Base-by-base conservation (phyloP, 1,140 invertebrate genomes). In the Hyles vespertilio region DNA sequence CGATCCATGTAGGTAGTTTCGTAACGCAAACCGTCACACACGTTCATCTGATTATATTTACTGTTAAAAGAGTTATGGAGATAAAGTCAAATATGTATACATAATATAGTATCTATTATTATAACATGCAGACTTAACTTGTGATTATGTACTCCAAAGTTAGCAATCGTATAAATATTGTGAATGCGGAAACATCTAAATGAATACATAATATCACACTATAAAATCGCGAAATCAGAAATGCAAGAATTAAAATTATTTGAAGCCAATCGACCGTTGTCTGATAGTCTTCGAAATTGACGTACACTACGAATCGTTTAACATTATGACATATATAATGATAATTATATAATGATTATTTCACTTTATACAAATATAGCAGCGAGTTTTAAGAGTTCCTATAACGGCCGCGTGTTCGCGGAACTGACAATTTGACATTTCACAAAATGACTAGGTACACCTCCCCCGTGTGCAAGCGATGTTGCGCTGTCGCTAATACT, bases 381-480 rank as follows among this genome's bases (percentile, higher is more conserved):
- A 90, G 89, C 89, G 89, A 90, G 89, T 90, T 89, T 90, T 90
- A 88, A 89, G 89, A 90, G 89, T 90, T 90, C 89, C 89, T 90
- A 89, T 89, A 87, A 84, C 79, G 76, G 89, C 82, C 88, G 85
- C 88, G 74, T 74, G 59, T 69, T 65, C 71, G 78, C 84, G 81
- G 83, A 75, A 79, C 78, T 81, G 84, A 87, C 77, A 79, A 80
- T 79, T 87, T 85, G 84, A 89, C 84, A 84, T 81, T 89, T 88
- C 86, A 88, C 81, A 84, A 89, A 90, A 89, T 90, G 88, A 90
- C 89, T 89, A 90, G 87, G 83, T 89, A 77, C 77, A 81, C 70
- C 75, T 69, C 79, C 70, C 63, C 74, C 74, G 59, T 68, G 67
- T 68, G 67, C 70, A 69, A 71, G 64, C 22, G 22, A 22, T 22